A percentile compares a stretch with the other conserved stretches of the same genome.
These are phyloP conservation scores for Plotosus lineatus DNA, from an alignment of 2,113 vertebrate species.

Conservation along the genomic window DNA sequence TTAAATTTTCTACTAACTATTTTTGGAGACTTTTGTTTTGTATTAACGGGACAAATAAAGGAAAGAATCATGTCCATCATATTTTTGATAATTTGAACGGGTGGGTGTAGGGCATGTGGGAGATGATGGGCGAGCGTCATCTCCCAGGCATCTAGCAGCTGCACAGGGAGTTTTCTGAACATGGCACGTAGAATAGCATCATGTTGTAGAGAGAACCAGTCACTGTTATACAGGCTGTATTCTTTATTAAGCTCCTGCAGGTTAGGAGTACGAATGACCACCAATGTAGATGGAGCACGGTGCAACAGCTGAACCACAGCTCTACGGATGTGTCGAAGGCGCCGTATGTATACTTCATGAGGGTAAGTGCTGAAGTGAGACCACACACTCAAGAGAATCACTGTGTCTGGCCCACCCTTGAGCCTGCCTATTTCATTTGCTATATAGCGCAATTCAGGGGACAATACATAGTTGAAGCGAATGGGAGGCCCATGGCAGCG, in stretches of 20 bases:
- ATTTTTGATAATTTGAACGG: conserved; percentile 84
- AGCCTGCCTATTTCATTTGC: conserved; percentile 88
- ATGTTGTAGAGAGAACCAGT: conserved; percentile 92
- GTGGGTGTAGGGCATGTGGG: conserved; percentile 88
- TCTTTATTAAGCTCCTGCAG: conserved; percentile 84
- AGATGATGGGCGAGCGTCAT: conserved; percentile 89
- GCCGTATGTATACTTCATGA: conserved; percentile 84
- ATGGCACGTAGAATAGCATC: too few species aligned
- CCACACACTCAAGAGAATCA: conserved; percentile 89
- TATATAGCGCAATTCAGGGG: conserved; percentile 85
- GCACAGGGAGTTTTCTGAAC: conserved; percentile 83
- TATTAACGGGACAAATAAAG: conserved; percentile 77
- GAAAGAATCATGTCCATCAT: conserved; percentile 88
- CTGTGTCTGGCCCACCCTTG: conserved; percentile 82
- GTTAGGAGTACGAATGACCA: conserved; percentile 86
- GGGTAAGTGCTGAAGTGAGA: conserved; percentile 96
- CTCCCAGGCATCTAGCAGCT: conserved; percentile 94
- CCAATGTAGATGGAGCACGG: conserved; percentile 82
- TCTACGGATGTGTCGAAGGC: conserved; percentile 86
- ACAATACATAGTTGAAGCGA: conserved; percentile 84
- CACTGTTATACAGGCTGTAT: conserved; percentile 92
- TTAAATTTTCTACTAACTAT: too few species aligned
- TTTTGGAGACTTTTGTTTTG: conserved; percentile 44
- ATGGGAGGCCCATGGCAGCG: conserved; percentile 93
- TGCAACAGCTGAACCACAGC: conserved; percentile 86